A percentile compares a stretch with the other conserved stretches of the same genome.
These are phyloP conservation scores for Zootermopsis nevadensis DNA, from an alignment of 2,888 invertebrate species.

Conservation along the genomic window DNA sequence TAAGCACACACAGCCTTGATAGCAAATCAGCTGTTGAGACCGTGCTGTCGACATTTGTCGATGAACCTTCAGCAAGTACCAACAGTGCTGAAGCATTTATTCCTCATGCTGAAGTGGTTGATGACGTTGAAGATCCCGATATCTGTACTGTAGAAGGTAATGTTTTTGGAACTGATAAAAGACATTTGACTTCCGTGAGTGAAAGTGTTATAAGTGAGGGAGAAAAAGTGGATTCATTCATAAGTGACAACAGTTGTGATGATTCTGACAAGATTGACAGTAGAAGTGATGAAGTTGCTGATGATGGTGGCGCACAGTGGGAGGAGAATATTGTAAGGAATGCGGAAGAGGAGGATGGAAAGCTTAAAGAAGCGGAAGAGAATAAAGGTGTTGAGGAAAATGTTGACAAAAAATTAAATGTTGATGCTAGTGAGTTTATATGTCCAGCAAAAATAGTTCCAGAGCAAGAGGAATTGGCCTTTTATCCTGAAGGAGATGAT, in stretches of 20 bases:
- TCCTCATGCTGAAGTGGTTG: no score
- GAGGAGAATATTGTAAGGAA: no score
- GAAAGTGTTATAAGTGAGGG: not conserved
- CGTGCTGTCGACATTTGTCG: no score
- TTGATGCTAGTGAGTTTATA: not conserved
- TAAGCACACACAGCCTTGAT: no score
- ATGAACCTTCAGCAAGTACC: no score
- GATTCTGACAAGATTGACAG: not conserved
- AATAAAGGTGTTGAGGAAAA: not conserved
- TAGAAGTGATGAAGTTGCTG: not conserved
- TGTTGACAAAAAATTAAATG: not conserved
- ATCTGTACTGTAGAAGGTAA: not conserved
- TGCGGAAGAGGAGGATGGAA: not conserved
- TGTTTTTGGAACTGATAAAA: not conserved
- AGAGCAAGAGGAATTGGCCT: not conserved
- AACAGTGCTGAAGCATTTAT: no score
- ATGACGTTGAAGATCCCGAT: not conserved
- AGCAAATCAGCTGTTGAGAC: no score
- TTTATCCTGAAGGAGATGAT: not conserved
- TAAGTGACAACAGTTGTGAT: not conserved
- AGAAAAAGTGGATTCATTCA: not conserved
- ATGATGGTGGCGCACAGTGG: no score
- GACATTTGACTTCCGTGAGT: not conserved
- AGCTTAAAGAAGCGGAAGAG: not conserved
- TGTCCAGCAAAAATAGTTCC: not conserved